Percentiles rank a stretch among this genome's conserved stretches.
Evolutionary conservation across 2,888 invertebrate genomes (phyloP).

Genomic region (Caenorhabditis plicata): DNA sequence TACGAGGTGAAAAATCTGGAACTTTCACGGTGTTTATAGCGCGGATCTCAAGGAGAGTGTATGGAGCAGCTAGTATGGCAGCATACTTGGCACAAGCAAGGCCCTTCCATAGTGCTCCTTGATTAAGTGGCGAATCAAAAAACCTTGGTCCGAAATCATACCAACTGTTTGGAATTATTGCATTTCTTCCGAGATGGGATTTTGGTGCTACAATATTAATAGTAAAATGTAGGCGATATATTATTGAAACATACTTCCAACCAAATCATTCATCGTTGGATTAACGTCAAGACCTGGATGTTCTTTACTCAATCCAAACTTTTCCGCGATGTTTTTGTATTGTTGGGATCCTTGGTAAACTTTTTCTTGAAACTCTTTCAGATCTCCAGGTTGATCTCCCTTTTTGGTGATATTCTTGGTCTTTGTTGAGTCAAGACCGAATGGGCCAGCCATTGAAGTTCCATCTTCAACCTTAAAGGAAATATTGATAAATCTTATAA

Average conservation of each 20-base stretch:
- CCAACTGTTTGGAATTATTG: slow-evolving; percentile 38
- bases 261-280: slow-evolving; percentile 49
- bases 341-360: slow-evolving; percentile 54
- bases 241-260: slow-evolving; percentile 18
- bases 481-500: not conserved
- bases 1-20: slow-evolving; percentile 40
- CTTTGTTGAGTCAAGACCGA: slow-evolving; percentile 57
- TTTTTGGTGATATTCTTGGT: slow-evolving; percentile 49
- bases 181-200: slow-evolving; percentile 41
- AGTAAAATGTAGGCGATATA: not conserved
- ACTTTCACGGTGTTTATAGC: slow-evolving; percentile 44
- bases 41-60: slow-evolving; percentile 48
- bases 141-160: slow-evolving; percentile 60
- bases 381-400: slow-evolving; percentile 52
- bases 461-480: slow-evolving; percentile 55
- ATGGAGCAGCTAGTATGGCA: slow-evolving; percentile 46
- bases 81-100: slow-evolving; percentile 60
- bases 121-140: slow-evolving; percentile 62
- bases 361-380: slow-evolving; percentile 57
- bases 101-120: slow-evolving; percentile 61
- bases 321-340: slow-evolving; percentile 59
- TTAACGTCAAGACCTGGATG: slow-evolving; percentile 61
- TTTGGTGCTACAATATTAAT: slow-evolving; percentile 44
- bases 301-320: slow-evolving; percentile 55
- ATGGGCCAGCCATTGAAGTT: slow-evolving; percentile 56